Evolutionary conservation across 2,888 invertebrate genomes (phyloP).

Genomic region (Drosophila nr. perissopoda): DNA sequence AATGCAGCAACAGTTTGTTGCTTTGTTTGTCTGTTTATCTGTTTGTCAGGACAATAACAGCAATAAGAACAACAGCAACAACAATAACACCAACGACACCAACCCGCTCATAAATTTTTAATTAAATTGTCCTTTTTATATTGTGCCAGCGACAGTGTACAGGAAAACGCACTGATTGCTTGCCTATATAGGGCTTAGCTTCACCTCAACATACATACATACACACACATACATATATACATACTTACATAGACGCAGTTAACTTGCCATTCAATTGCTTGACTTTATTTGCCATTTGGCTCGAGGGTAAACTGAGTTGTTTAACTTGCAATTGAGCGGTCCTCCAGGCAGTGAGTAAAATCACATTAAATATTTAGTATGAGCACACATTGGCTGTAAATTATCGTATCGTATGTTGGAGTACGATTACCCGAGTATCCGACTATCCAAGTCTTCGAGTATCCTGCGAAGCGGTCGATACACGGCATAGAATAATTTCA

Average conservation of each 20-base stretch:
- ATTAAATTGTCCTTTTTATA: conserved; percentile 65
- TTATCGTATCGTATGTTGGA: conserved; percentile 17
- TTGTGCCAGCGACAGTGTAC: conserved; percentile 33
- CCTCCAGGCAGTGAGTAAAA: conserved; percentile 32
- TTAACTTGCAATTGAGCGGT: conserved; percentile 66
- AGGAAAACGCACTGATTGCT: conserved; percentile 70
- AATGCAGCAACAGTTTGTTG: conserved; percentile 71
- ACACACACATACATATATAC: background rate
- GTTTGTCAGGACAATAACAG: conserved; percentile 53
- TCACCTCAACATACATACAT: background rate
- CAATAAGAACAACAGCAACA: conserved; percentile 1
- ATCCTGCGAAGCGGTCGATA: conserved; percentile 15
- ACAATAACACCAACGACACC: conserved; percentile 32
- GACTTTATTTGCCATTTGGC: conserved; percentile 47
- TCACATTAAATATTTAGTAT: conserved; percentile 54
- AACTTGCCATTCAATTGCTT: conserved; percentile 51
- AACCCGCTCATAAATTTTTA: conserved; percentile 74
- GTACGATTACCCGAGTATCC: conserved; percentile 1
- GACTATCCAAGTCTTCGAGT: background rate
- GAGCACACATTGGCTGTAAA: conserved; percentile 39
- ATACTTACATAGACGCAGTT: conserved; percentile 10
- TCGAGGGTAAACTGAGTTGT: conserved; percentile 69
- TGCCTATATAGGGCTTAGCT: conserved; percentile 26
- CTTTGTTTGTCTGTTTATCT: conserved; percentile 59
- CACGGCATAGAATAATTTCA: background rate